Conservation (phyloP, 2,888 invertebrate genomes). For the Agrochola litura region DNA sequence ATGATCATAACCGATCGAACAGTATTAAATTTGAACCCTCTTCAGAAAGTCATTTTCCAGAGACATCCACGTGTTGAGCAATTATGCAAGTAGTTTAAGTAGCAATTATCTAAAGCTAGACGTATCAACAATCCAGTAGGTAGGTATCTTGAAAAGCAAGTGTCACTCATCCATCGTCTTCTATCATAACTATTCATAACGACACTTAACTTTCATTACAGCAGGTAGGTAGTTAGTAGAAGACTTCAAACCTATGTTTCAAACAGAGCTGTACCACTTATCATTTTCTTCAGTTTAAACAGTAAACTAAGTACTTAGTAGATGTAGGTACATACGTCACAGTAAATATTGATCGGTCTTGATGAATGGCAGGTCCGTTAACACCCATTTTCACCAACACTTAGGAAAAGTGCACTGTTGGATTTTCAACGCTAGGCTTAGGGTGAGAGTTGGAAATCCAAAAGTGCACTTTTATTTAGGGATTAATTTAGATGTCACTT, state of each 20-base stretch:
- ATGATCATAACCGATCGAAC: constrained; percentile 73
- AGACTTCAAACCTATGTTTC: too few relatives aligned
- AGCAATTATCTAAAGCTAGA: constrained; percentile 10
- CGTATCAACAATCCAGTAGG: constrained; percentile 1
- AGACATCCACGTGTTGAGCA: constrained; percentile 71
- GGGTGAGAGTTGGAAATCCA: too few relatives aligned
- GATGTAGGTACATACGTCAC: background rate
- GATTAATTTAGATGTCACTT: too few relatives aligned
- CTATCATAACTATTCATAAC: background rate
- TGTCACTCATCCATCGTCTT: constrained; percentile 1
- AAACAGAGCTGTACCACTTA: too few relatives aligned
- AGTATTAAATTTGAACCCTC: constrained; percentile 75
- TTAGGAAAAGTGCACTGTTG: too few relatives aligned
- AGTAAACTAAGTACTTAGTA: background rate
- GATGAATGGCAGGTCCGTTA: constrained; percentile 9
- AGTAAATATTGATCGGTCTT: background rate
- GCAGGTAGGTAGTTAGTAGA: background rate
- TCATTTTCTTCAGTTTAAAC: background rate
- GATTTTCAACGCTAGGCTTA: too few relatives aligned
- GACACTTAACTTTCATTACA: constrained; percentile 7
- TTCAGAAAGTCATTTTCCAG: constrained; percentile 65
- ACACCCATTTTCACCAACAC: too few relatives aligned
- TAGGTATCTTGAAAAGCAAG: background rate
- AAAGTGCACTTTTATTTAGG: too few relatives aligned
- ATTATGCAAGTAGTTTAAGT: constrained; percentile 9